These are phyloP conservation scores for Bos taurus DNA, from an alignment of 2,113 vertebrate species.

Conservation along the genomic window ARS-UCD2.0 NC_037334.1:51014501-51015000, in stretches of 20 bases:
- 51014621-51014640: neutral
- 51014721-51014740: neutral
- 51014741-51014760: neutral
- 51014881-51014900: neutral
- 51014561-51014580: neutral
- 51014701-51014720: neutral
- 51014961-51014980: neutral
- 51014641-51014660: neutral
- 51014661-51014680: neutral
- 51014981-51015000: neutral
- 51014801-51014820: neutral
- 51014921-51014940: neutral
- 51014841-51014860: neutral
- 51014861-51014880: neutral
- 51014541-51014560: neutral
- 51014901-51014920: neutral
- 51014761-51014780: neutral
- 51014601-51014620: neutral
- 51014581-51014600: slow-evolving; percentile 60
- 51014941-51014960: neutral
- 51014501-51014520: neutral
- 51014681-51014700: neutral
- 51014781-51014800: neutral
- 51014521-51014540: neutral
- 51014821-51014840: neutral